A percentile compares a stretch with the other conserved stretches of the same genome.
Conservation (phyloP, 1,140 invertebrate species). For the Idris sp. region DNA sequence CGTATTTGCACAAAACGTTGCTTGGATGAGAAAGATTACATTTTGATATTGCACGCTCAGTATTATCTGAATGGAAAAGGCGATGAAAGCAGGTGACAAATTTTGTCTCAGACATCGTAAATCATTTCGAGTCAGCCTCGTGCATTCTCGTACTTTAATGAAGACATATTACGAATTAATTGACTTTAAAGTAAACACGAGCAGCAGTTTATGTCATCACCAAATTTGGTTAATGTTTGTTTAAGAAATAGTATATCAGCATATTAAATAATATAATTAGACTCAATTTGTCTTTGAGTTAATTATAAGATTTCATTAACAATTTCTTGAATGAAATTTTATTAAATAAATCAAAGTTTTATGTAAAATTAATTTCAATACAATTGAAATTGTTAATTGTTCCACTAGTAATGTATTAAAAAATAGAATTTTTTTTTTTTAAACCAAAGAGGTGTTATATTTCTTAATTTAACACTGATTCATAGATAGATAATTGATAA, state of each 20-base stretch:
- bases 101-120: constrained; percentile 52
- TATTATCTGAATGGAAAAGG: constrained; percentile 26
- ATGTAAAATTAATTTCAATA: no score
- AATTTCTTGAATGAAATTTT: no score
- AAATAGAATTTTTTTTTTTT: no score
- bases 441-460: no score
- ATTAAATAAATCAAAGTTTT: no score
- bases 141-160: constrained; percentile 38
- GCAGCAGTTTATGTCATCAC: not conserved
- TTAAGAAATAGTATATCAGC: not conserved
- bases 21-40: constrained; percentile 31
- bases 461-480: no score
- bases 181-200: constrained; percentile 33
- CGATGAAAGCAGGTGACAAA: constrained; percentile 43
- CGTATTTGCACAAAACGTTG: not conserved
- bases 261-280: not conserved
- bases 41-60: constrained; percentile 32
- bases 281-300: no score
- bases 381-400: no score
- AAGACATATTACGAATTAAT: constrained; percentile 44
- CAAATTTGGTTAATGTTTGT: constrained; percentile 5
- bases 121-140: constrained; percentile 25
- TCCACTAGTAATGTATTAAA: no score
- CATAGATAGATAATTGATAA: no score
- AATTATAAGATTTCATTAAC: no score